phyloP scores from a whole-genome alignment of 2,888 invertebrate species.

The Oligia strigilis region DNA sequence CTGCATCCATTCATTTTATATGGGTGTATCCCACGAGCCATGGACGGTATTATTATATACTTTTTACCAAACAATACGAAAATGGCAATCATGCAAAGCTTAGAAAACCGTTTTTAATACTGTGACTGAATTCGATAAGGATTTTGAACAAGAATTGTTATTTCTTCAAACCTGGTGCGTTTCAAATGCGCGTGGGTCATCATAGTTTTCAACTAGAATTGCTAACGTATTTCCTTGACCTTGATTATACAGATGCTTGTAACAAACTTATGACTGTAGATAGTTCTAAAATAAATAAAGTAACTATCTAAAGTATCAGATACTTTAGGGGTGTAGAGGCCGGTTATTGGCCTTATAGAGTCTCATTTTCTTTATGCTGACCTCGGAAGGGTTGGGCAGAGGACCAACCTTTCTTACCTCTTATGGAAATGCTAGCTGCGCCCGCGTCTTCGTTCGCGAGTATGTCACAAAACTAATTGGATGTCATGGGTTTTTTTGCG shows the following conservation, averaged over 20 bases:
- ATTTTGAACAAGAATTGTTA: too few species aligned
- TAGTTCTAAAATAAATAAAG: neutral
- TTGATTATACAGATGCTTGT: too few species aligned
- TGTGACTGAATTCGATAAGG: too few species aligned
- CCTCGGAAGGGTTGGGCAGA: neutral
- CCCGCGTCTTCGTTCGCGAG: too few species aligned
- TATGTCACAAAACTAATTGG: too few species aligned
- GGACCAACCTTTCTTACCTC: neutral
- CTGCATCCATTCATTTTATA: conserved; percentile 8
- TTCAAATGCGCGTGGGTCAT: too few species aligned
- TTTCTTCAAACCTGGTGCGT: too few species aligned
- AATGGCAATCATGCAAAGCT: neutral
- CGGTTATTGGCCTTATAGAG: neutral
- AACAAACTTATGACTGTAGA: neutral
- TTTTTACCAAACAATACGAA: neutral
- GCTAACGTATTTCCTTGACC: too few species aligned
- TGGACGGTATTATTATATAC: neutral
- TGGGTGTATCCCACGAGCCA: neutral
- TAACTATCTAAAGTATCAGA: too few species aligned
- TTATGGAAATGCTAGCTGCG: neutral
- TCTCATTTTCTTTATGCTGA: neutral
- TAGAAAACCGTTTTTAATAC: neutral
- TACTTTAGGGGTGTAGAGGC: neutral
- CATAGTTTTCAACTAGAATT: too few species aligned
- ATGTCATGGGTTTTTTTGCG: too few species aligned